A percentile compares a stretch with the other conserved stretches of the same genome.
These are phyloP conservation scores for Polyodon spathula DNA, from an alignment of 2,113 vertebrate species.

Conservation along the genomic window DNA sequence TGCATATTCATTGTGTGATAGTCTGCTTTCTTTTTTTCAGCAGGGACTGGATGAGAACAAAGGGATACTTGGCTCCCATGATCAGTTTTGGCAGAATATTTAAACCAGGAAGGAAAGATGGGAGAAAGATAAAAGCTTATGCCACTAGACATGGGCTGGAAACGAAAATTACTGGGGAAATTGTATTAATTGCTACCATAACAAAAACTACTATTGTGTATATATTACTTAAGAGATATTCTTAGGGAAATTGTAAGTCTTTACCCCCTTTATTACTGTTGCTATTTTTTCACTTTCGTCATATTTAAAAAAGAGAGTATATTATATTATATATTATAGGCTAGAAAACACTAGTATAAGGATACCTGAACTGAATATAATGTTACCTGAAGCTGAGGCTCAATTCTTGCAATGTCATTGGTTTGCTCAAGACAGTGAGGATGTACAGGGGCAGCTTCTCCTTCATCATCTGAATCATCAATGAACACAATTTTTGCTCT, in stretches of 20 bases:
- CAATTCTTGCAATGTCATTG: background rate
- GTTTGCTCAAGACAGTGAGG: background rate
- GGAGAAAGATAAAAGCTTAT: slow-evolving; percentile 12
- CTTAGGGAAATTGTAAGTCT: too few relatives aligned
- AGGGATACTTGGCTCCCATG: slow-evolving; percentile 18
- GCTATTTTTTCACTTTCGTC: too few relatives aligned
- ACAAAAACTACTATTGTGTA: too few relatives aligned
- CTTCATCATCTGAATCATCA: slow-evolving; percentile 55
- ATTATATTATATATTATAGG: too few relatives aligned
- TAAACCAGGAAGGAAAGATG: slow-evolving; percentile 32
- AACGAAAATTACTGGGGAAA: too few relatives aligned
- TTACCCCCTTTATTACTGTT: too few relatives aligned
- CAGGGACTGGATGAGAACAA: slow-evolving; percentile 10
- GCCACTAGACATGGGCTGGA: background rate
- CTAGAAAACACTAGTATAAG: too few relatives aligned
- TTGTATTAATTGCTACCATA: too few relatives aligned
- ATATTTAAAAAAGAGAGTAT: too few relatives aligned
- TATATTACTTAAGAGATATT: too few relatives aligned
- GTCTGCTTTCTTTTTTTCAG: slow-evolving; percentile 34
- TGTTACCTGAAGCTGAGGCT: slow-evolving; percentile 35
- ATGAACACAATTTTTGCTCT: slow-evolving; percentile 76
- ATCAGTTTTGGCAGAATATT: slow-evolving; percentile 14
- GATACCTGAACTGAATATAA: background rate
- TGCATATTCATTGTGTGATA: too few relatives aligned
- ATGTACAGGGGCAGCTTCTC: slow-evolving; percentile 22